These are phyloP conservation scores for Thera britannica DNA, from an alignment of 2,888 invertebrate species.

Conservation along the genomic window DNA sequence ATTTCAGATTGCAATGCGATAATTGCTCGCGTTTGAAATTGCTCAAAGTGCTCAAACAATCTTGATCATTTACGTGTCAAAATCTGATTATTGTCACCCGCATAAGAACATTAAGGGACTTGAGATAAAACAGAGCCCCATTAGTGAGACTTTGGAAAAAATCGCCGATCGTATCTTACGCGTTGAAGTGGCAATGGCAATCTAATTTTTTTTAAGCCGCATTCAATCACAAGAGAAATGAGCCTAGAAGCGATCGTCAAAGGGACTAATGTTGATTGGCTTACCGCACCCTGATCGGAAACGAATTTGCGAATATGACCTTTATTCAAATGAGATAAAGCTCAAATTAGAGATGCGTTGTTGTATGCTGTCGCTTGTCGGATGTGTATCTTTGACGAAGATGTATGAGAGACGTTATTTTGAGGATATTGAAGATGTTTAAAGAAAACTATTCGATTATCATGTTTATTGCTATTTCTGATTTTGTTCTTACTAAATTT, in stretches of 20 bases:
- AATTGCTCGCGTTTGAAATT: slow-evolving; percentile 23
- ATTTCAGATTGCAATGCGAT: not conserved
- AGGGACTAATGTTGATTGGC: slow-evolving; percentile 81
- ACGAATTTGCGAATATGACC: slow-evolving; percentile 39
- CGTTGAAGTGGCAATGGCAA: slow-evolving; percentile 81
- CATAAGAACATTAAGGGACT: slow-evolving; percentile 79
- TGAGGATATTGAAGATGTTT: slow-evolving; percentile 7
- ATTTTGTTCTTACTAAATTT: too few species aligned
- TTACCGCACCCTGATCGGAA: slow-evolving; percentile 49
- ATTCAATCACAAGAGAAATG: slow-evolving; percentile 81
- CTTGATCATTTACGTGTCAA: slow-evolving; percentile 78
- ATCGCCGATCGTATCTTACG: slow-evolving; percentile 74
- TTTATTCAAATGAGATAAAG: slow-evolving; percentile 44
- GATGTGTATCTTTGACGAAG: slow-evolving; percentile 68
- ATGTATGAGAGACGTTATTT: slow-evolving; percentile 59
- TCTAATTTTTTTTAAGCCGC: slow-evolving; percentile 78
- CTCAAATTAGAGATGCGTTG: slow-evolving; percentile 38
- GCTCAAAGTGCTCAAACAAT: slow-evolving; percentile 51
- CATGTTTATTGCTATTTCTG: not conserved
- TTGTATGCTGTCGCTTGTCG: slow-evolving; percentile 53
- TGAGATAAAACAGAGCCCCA: slow-evolving; percentile 83
- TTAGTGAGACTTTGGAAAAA: slow-evolving; percentile 73
- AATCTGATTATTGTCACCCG: slow-evolving; percentile 82
- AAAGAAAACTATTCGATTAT: slow-evolving; percentile 24
- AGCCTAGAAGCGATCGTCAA: slow-evolving; percentile 72